phyloP scores from a whole-genome alignment of 2,888 invertebrate species.

The Argyresthia albistria region DNA sequence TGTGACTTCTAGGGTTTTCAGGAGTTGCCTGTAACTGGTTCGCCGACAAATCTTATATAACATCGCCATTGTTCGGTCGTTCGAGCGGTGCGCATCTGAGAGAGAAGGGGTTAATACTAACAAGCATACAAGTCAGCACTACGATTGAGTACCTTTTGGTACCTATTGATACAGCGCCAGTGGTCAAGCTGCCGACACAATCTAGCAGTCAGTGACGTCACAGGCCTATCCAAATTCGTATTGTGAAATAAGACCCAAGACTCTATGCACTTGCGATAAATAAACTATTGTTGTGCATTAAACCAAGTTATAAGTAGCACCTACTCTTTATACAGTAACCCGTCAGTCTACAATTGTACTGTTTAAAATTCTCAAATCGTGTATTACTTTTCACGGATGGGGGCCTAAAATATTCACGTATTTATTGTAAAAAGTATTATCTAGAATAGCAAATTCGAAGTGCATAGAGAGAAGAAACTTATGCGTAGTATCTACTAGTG shows the following conservation, averaged over 20 bases:
- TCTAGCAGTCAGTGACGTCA: neutral
- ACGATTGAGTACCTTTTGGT: too few species aligned
- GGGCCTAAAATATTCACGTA: conserved; percentile 16
- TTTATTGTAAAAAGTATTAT: conserved; percentile 8
- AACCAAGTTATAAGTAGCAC: neutral
- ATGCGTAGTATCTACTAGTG: conserved; percentile 12
- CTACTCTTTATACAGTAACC: too few species aligned
- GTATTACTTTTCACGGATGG: conserved; percentile 9
- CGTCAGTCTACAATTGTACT: too few species aligned
- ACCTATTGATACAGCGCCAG: too few species aligned
- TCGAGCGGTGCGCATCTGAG: too few species aligned
- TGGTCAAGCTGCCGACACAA: too few species aligned
- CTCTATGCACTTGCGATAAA: conserved; percentile 27
- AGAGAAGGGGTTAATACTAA: too few species aligned
- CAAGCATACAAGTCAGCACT: too few species aligned
- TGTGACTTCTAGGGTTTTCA: too few species aligned
- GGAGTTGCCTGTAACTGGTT: too few species aligned
- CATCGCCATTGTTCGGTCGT: too few species aligned
- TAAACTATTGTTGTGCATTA: neutral
- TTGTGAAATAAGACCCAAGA: neutral
- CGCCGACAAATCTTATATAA: too few species aligned
- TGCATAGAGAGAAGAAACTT: conserved; percentile 23
- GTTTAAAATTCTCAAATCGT: neutral
- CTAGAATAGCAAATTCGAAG: conserved; percentile 19
- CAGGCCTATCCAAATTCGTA: neutral